A percentile compares a stretch with the other conserved stretches of the same genome.
Conservation (phyloP, 2,888 invertebrate species). For the Neria commutata region DNA sequence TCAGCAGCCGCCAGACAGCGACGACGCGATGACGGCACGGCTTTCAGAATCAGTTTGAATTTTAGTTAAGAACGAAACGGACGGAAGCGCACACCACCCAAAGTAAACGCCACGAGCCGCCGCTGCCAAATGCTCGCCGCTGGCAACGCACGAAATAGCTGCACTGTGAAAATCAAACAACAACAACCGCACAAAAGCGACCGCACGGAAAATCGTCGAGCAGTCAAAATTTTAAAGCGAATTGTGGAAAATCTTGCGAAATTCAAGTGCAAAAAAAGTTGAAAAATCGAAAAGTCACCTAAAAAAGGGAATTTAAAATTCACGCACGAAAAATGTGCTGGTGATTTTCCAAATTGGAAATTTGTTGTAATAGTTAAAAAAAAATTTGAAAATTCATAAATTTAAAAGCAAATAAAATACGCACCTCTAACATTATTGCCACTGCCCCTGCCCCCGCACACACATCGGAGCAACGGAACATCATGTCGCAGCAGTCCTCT, state of each 20-base stretch:
- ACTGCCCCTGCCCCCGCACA: too few species aligned
- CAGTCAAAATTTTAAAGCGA: too few species aligned
- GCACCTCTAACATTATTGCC: too few species aligned
- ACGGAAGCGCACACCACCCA: slow-evolving; percentile 35
- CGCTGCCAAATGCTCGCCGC: too few species aligned
- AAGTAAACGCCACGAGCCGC: neutral
- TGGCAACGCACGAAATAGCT: slow-evolving; percentile 3
- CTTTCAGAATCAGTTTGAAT: slow-evolving; percentile 47
- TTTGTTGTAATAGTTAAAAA: too few species aligned
- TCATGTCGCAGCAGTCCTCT: slow-evolving; percentile 34
- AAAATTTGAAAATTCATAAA: slow-evolving; percentile 4
- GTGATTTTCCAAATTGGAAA: slow-evolving; percentile 26
- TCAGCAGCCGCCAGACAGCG: slow-evolving; percentile 18
- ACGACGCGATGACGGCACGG: slow-evolving; percentile 11
- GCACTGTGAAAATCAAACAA: slow-evolving; percentile 22
- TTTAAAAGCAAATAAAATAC: too few species aligned
- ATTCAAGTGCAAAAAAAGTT: too few species aligned
- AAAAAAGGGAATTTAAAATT: too few species aligned
- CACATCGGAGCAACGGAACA: too few species aligned
- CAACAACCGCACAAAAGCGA: slow-evolving; percentile 18
- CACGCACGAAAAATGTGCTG: slow-evolving; percentile 24
- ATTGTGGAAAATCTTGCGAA: too few species aligned
- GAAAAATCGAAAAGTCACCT: too few species aligned
- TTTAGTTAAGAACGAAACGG: slow-evolving; percentile 49
- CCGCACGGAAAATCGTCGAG: too few species aligned